Base-by-base conservation (phyloP, 2,113 vertebrate species). In the Pandion haliaetus region DNA sequence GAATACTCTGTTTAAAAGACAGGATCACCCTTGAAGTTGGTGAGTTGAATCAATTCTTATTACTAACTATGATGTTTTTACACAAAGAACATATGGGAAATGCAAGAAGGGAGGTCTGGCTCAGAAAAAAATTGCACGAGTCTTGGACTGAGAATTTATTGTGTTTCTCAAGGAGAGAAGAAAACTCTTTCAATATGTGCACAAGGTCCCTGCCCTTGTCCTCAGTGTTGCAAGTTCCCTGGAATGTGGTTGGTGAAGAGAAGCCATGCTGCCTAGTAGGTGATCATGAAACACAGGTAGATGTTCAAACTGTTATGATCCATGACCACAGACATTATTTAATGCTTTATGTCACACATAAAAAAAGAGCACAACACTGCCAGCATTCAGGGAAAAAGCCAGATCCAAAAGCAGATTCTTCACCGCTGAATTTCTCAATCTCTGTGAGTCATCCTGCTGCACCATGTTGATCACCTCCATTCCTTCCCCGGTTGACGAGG, bases 381-480 rank as follows among this genome's bases (percentile, higher is more conserved):
- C 91, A 66, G 76, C 58, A 24, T 84, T 96, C 36, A 97, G 63
- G 73, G 47, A 92, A 95, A 98, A 82, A 90, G 73, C 16, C 6
- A 97, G 31, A 45, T 96, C 36, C 14, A 94, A 62, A 6, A 93
- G 36, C 36, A 94, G 79, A 66, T 94, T 40, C 6, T 55, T 95
- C 45, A 85, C 8, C 0, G 93, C 93, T 34, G 92, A 65, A 18
- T 82, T 94, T 25, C 79, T 79, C 19, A 89, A 72, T 3, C 21
- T 28, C 36, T 54, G 10, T 18, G 82, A 91, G 5, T 82, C 95
- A 32, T 98, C 97, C 0, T 91, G 49, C 73, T 96, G 86, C 25
- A 88, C 97, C 98, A 98, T 98, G 93, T 98, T 28, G 5, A 98
- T 86, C 45, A 94, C 9, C 24, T 98, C 93, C 94, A 90, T 97